phyloP scores from a whole-genome alignment of 1,140 invertebrate species.

The Drosophila tsacasi region DNA sequence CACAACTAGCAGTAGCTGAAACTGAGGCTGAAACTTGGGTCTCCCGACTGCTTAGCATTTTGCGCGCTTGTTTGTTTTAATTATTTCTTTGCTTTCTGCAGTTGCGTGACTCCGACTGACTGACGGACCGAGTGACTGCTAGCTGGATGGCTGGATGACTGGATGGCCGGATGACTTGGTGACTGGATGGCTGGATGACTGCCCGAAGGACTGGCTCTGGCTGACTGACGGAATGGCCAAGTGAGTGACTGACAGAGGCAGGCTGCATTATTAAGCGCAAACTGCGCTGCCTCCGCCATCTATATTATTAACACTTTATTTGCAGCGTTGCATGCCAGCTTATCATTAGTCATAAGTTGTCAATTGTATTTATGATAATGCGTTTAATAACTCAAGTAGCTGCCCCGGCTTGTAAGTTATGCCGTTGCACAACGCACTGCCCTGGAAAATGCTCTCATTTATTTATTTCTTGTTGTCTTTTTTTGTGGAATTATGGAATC shows the following conservation, averaged over 20 bases:
- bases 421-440: constrained; percentile 48
- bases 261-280: constrained; percentile 82
- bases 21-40: constrained; percentile 38
- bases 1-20: constrained; percentile 24
- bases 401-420: constrained; percentile 45
- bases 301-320: constrained; percentile 84
- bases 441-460: constrained; percentile 34
- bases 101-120: constrained; percentile 73
- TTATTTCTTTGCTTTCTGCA: constrained; percentile 82
- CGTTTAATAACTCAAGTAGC: constrained; percentile 82
- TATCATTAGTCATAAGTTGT: constrained; percentile 84
- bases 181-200: constrained; percentile 16
- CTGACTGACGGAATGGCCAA: constrained; percentile 29
- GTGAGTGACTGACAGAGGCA: constrained; percentile 49
- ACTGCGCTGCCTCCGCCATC: constrained; percentile 76
- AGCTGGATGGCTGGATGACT: constrained; percentile 7
- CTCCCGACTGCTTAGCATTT: constrained; percentile 73
- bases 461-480: constrained; percentile 13
- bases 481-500: constrained; percentile 17
- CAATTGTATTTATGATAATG: constrained; percentile 84
- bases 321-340: constrained; percentile 77
- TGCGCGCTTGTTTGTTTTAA: constrained; percentile 84
- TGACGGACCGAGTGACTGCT: constrained; percentile 32
- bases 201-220: constrained; percentile 28
- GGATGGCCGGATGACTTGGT: constrained; percentile 4